A percentile compares a stretch with the other conserved stretches of the same genome.
phyloP scores from a whole-genome alignment of 2,797 vertebrate species.

The Coregonus ussuriensis region DNA sequence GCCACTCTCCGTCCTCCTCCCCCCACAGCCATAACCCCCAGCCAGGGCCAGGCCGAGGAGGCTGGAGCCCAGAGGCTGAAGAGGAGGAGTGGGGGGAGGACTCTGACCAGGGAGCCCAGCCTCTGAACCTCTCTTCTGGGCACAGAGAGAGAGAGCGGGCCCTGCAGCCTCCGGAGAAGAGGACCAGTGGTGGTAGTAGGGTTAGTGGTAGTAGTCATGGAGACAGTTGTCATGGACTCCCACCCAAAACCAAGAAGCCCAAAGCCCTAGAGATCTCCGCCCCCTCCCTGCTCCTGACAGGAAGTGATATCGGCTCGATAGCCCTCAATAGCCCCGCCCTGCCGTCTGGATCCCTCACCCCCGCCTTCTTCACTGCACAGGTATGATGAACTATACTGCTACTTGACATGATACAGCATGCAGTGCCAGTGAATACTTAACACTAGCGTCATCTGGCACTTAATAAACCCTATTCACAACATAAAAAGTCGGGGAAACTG shows the following conservation, averaged over 20 bases:
- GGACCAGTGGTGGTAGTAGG: conserved; percentile 41
- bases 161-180: conserved; percentile 64
- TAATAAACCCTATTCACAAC: not conserved
- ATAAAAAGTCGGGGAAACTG: not conserved
- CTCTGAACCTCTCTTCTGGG: conserved; percentile 92
- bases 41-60: conserved; percentile 64
- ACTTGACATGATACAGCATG: not conserved
- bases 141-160: conserved; percentile 87
- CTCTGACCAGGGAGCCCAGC: conserved; percentile 72
- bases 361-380: conserved; percentile 94
- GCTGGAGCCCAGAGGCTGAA: conserved; percentile 74
- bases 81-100: conserved; percentile 62
- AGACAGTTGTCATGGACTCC: conserved; percentile 74
- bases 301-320: conserved; percentile 90
- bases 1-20: conserved; percentile 77
- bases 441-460: not conserved
- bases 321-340: conserved; percentile 93
- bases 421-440: not conserved
- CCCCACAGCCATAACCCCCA: conserved; percentile 70
- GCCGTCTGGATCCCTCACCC: conserved; percentile 91
- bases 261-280: conserved; percentile 91
- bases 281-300: conserved; percentile 86
- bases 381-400: conserved; percentile 65
- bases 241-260: conserved; percentile 91
- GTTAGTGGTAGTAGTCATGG: conserved; percentile 61